These are phyloP conservation scores for Bellardia pandia DNA, from an alignment of 2,888 invertebrate species.

Conservation along the genomic window DNA sequence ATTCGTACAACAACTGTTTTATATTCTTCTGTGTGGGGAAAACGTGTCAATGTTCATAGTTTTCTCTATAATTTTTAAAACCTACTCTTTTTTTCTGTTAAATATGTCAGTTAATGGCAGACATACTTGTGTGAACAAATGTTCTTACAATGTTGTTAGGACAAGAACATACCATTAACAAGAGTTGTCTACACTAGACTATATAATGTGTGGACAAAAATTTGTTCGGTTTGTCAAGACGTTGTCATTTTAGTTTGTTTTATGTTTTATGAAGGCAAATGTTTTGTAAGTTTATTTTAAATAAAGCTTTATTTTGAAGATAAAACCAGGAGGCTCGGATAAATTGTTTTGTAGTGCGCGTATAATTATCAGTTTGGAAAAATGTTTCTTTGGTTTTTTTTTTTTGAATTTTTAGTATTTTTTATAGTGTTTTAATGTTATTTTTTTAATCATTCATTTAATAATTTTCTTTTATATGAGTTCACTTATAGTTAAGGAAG, in stretches of 20 bases:
- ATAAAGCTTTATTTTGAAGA: constrained; percentile 56
- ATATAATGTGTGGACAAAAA: too few species aligned
- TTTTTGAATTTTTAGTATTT: background rate
- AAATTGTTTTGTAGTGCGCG: constrained; percentile 44
- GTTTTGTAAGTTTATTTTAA: constrained; percentile 29
- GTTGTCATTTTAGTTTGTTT: background rate
- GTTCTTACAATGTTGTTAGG: too few species aligned
- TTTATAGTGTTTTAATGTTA: constrained; percentile 19
- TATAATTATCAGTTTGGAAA: constrained; percentile 38
- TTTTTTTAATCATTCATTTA: constrained; percentile 12
- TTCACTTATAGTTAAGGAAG: constrained; percentile 68
- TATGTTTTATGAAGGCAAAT: constrained; percentile 31
- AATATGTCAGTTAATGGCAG: too few species aligned
- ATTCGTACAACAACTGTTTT: too few species aligned
- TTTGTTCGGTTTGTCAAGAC: too few species aligned
- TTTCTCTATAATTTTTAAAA: too few species aligned
- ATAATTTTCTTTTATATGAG: constrained; percentile 2
- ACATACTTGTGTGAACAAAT: too few species aligned
- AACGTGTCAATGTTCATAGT: too few species aligned
- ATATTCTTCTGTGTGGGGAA: too few species aligned
- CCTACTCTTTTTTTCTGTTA: too few species aligned
- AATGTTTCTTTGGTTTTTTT: constrained; percentile 40
- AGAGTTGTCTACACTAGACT: too few species aligned
- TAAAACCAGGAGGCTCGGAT: constrained; percentile 61
- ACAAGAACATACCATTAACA: too few species aligned